Evolutionary conservation across 2,888 invertebrate genomes (phyloP).

Genomic region (Marasmarcha lunaedactyla): DNA sequence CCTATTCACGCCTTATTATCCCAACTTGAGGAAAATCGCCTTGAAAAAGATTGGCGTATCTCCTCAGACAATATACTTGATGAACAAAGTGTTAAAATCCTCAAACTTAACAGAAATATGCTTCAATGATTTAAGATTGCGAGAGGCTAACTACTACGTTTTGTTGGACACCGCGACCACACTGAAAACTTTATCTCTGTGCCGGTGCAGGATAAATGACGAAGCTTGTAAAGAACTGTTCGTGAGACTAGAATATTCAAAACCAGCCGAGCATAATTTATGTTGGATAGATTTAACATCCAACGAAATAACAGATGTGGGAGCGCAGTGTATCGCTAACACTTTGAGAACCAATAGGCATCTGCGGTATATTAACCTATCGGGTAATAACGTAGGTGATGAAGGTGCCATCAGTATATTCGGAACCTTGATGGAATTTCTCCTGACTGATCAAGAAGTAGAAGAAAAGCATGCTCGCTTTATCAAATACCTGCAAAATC

Average conservation of each 20-base stretch:
- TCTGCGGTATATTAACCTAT: slow-evolving; percentile 41
- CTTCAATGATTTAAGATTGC: slow-evolving; percentile 27
- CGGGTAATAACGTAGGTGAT: slow-evolving; percentile 35
- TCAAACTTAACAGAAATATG: slow-evolving; percentile 30
- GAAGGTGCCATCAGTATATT: slow-evolving; percentile 30
- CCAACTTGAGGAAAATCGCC: slow-evolving; percentile 19
- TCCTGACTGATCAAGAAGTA: slow-evolving; percentile 27
- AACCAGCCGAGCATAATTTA: slow-evolving; percentile 25
- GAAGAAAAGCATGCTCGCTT: slow-evolving; percentile 15
- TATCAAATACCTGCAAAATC: not conserved
- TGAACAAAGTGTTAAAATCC: slow-evolving; percentile 24
- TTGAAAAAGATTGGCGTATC: slow-evolving; percentile 24
- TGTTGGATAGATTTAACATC: slow-evolving; percentile 34
- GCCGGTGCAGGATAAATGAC: slow-evolving; percentile 33
- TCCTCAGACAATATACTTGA: slow-evolving; percentile 25
- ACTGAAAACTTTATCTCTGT: slow-evolving; percentile 28
- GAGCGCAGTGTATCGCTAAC: slow-evolving; percentile 29
- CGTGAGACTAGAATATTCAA: slow-evolving; percentile 19
- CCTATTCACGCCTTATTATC: slow-evolving; percentile 10
- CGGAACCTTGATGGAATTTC: slow-evolving; percentile 28
- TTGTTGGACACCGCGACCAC: slow-evolving; percentile 21
- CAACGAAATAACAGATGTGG: slow-evolving; percentile 40
- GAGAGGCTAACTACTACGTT: slow-evolving; percentile 24
- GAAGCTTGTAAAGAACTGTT: slow-evolving; percentile 25
- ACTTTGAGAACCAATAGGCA: slow-evolving; percentile 37